Base-by-base conservation (phyloP, 2,113 vertebrate species). In the Sorex araneus region DNA sequence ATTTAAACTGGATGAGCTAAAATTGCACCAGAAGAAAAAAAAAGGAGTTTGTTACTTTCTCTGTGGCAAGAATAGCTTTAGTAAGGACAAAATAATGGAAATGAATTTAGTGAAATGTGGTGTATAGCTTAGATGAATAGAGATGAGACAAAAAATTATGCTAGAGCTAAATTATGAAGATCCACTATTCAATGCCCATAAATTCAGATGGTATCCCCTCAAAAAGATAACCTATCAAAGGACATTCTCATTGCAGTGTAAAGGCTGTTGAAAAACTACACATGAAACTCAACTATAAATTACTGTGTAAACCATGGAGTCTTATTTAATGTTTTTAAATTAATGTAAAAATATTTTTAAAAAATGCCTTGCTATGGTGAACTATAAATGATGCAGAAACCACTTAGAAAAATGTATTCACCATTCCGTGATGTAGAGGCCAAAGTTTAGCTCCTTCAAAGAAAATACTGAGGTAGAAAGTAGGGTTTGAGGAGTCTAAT, bases 321-420 rank as follows among this genome's bases (percentile, higher is more conserved):
- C 57, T 21, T n/a, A n/a, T n/a, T n/a, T 6, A 60, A 60, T 60
- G 23, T 19, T 21, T 60, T 60, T 21, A 60, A 60, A 60, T 23
- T 60, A 60, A 60, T 60, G 57, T 60, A 3, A 19, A 60, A 60
- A 60, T 15, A 19, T 5, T 60, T 60, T 60, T 60, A 60, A n/a
- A 82, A 82, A n/a, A 79, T 92, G n/a, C 73, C 70, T 50, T 87
- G 32, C 16, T 87, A 3, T 57, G 45, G 28, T 86, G 60, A 80
- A 84, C 89, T 23, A 23, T 25, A 43, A 40, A 34, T 70, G 27
- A 47, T 71, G 67, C 28, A 8, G 71, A 89, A 9, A 86, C 71
- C 28, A 89, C 8, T 92, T 94, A 82, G 57, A 76, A 95, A 40
- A 91, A 87, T 28, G 45, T 2, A 69, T 84, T 89, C 60, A 84